phyloP scores from a whole-genome alignment of 2,113 vertebrate species.

The Nothobranchius kuhntae region DNA sequence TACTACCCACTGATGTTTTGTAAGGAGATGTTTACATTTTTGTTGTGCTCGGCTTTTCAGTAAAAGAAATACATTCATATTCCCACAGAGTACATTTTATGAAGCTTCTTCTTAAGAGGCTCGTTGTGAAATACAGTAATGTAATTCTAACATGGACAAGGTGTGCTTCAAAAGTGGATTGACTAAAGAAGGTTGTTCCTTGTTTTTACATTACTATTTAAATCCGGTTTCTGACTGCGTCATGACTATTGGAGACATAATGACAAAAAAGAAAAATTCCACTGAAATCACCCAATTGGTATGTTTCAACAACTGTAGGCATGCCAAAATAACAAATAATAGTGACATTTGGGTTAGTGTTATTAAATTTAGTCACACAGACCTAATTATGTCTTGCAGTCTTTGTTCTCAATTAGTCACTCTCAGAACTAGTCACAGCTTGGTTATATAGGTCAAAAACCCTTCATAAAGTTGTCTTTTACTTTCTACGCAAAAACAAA shows the following conservation, averaged over 20 bases:
- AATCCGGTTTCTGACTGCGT: constrained; percentile 24
- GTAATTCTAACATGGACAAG: constrained; percentile 21
- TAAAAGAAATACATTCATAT: neutral
- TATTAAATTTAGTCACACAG: too few species aligned
- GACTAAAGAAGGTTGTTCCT: constrained; percentile 32
- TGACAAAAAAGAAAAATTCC: too few species aligned
- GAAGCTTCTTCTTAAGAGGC: constrained; percentile 38
- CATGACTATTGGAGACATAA: neutral
- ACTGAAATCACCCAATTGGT: too few species aligned
- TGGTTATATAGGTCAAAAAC: too few species aligned
- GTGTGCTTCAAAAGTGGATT: constrained; percentile 12
- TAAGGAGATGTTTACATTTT: constrained; percentile 28
- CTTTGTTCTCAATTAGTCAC: too few species aligned
- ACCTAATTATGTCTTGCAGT: too few species aligned
- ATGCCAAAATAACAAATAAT: too few species aligned
- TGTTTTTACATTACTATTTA: constrained; percentile 15
- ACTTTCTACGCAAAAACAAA: too few species aligned
- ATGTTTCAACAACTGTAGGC: too few species aligned
- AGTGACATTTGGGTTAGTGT: too few species aligned
- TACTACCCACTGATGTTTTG: constrained; percentile 59
- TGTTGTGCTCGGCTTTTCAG: constrained; percentile 34
- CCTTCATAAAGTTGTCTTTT: too few species aligned
- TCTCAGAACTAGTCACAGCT: too few species aligned
- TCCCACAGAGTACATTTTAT: constrained; percentile 19
- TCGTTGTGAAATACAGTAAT: constrained; percentile 15